These are phyloP conservation scores for Zapus hudsonius DNA, from an alignment of 2,113 vertebrate genomes.

Conservation along the genomic window DNA sequence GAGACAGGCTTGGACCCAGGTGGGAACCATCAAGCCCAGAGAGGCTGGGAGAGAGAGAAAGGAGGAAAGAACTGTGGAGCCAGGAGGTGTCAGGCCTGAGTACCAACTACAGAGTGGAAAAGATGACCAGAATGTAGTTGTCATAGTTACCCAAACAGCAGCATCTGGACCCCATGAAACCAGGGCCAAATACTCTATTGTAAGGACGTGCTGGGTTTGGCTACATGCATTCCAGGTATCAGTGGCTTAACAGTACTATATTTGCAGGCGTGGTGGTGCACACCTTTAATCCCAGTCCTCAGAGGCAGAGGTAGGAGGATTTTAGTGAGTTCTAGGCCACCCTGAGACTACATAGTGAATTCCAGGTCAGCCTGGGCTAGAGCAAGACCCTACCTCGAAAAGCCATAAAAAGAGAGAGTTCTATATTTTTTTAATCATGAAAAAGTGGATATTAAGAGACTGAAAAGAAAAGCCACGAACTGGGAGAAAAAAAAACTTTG, in stretches of 20 bases:
- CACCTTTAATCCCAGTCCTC: too few relatives aligned
- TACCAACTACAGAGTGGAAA: not conserved
- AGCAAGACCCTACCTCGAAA: too few relatives aligned
- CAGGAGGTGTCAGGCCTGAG: not conserved
- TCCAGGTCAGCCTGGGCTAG: too few relatives aligned
- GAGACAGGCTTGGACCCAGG: not conserved
- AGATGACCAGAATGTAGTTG: not conserved
- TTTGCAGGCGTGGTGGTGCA: too few relatives aligned
- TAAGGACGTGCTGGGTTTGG: not conserved
- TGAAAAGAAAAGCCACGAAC: not conserved
- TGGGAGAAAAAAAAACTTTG: not conserved
- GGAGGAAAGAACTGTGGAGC: not conserved
- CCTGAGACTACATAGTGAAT: too few relatives aligned
- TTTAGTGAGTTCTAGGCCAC: too few relatives aligned
- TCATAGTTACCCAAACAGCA: not conserved
- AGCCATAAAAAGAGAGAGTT: too few relatives aligned
- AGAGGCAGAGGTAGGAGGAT: too few relatives aligned
- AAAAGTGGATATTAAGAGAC: not conserved
- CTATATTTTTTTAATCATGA: too few relatives aligned
- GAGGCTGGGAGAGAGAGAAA: not conserved
- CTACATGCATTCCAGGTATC: not conserved
- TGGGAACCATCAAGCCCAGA: not conserved
- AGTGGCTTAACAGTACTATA: not conserved
- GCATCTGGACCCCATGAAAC: not conserved
- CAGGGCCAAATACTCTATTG: not conserved